A percentile compares a stretch with the other conserved stretches of the same genome.
These are phyloP conservation scores for Platalea minor DNA, from an alignment of 2,797 vertebrate genomes.

Conservation along the genomic window DNA sequence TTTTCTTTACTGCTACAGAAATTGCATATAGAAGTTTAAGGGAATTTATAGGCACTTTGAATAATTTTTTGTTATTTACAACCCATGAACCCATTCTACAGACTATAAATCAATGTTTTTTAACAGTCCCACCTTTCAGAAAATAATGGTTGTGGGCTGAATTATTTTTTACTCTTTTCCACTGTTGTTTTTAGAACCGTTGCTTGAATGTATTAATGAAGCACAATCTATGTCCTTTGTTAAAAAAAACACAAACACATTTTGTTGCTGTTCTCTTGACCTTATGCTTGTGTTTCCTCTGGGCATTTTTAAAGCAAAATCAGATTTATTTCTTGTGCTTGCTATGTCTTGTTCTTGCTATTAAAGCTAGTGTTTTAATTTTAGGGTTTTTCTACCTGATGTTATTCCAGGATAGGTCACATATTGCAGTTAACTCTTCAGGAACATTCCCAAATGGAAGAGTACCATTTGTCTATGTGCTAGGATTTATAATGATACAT, in stretches of 20 bases:
- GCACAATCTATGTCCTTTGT: neutral
- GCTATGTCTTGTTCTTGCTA: neutral
- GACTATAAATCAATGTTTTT: neutral
- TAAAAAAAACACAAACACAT: neutral
- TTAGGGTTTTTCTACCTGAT: neutral
- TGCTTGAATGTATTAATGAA: neutral
- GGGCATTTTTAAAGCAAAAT: neutral
- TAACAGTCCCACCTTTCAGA: neutral
- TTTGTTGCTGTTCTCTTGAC: neutral
- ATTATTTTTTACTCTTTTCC: neutral
- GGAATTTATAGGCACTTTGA: neutral
- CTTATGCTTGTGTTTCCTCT: neutral
- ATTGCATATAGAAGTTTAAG: neutral
- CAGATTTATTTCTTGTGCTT: neutral
- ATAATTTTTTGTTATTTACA: neutral
- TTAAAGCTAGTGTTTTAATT: neutral
- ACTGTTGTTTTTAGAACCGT: neutral
- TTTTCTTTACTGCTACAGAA: neutral
- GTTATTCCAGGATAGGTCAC: neutral
- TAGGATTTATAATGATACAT: neutral
- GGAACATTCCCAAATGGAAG: neutral
- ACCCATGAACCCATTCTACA: neutral
- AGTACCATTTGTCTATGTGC: neutral
- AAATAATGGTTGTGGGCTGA: neutral
- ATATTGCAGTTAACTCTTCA: neutral